A percentile compares a stretch with the other conserved stretches of the same genome.
These are phyloP conservation scores for Exaiptasia diaphana DNA, from an alignment of 64 coral and sea anemone species.

Conservation along the genomic window DNA sequence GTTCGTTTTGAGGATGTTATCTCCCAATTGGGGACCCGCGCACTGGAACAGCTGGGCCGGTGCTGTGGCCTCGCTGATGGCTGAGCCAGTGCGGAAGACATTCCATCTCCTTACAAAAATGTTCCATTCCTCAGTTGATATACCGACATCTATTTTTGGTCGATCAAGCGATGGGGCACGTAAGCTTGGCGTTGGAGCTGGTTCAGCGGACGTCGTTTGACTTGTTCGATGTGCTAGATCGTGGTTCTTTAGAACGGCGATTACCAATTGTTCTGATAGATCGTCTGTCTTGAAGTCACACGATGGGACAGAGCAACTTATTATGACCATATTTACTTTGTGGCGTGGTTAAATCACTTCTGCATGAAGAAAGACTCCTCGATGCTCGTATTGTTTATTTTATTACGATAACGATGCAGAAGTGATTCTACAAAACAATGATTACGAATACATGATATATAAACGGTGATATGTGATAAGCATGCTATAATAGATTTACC, in stretches of 20 bases:
- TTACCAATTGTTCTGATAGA: conserved; percentile 25
- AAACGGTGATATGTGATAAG: too few species aligned
- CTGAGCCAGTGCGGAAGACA: too few species aligned
- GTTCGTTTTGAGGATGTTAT: too few species aligned
- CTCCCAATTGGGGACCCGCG: too few species aligned
- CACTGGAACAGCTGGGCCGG: too few species aligned
- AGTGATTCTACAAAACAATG: conserved; percentile 4
- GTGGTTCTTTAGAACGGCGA: conserved; percentile 53
- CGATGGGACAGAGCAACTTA: conserved; percentile 12
- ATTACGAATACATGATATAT: too few species aligned
- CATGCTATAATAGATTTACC: too few species aligned
- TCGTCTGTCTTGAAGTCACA: conserved; percentile 42
- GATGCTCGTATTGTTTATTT: too few species aligned
- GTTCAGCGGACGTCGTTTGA: neutral
- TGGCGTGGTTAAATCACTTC: neutral
- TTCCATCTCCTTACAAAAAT: too few species aligned
- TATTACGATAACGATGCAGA: conserved; percentile 19
- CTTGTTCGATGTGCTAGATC: conserved; percentile 16
- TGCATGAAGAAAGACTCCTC: conserved; percentile 29
- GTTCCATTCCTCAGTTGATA: too few species aligned
- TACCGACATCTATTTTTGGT: conserved; percentile 20
- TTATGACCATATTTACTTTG: conserved; percentile 49
- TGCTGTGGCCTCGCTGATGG: too few species aligned
- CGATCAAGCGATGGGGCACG: conserved; percentile 37
- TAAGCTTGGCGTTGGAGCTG: neutral